Percentiles rank a stretch among this genome's conserved stretches.
These are phyloP conservation scores for Spilogale gracilis DNA, from an alignment of 2,113 vertebrate genomes.

Conservation along the genomic window DNA sequence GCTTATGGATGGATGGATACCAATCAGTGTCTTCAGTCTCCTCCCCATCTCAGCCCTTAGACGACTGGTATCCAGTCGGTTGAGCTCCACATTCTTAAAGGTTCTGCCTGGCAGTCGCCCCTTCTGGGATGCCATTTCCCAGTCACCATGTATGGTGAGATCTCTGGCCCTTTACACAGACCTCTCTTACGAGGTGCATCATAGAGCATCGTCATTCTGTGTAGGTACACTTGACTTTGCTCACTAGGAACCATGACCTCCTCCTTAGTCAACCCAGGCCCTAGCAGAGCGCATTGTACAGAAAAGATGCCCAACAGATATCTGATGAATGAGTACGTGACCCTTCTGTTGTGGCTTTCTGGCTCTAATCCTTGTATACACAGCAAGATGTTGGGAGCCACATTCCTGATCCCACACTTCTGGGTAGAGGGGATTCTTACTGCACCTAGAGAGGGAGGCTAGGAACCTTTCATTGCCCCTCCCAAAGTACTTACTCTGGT, in stretches of 20 bases:
- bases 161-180: background rate
- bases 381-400: background rate
- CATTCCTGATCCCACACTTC: background rate
- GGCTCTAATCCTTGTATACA: background rate
- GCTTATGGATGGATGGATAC: background rate
- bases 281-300: background rate
- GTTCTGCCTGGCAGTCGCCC: background rate
- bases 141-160: background rate
- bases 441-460: background rate
- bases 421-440: background rate
- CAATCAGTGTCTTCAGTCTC: background rate
- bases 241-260: background rate
- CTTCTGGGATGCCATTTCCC: background rate
- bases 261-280: background rate
- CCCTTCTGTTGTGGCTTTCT: background rate
- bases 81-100: background rate
- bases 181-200: background rate
- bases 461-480: background rate
- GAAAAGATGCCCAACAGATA: constrained; percentile 35
- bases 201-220: accelerated
- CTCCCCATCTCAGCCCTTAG: background rate
- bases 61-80: background rate
- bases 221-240: background rate
- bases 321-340: constrained; percentile 34
- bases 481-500: background rate